Evolutionary conservation across 1,140 invertebrate genomes (phyloP), one percentile per base, ranked within the genome.

Genomic region (Ceratina calcarata): DNA sequence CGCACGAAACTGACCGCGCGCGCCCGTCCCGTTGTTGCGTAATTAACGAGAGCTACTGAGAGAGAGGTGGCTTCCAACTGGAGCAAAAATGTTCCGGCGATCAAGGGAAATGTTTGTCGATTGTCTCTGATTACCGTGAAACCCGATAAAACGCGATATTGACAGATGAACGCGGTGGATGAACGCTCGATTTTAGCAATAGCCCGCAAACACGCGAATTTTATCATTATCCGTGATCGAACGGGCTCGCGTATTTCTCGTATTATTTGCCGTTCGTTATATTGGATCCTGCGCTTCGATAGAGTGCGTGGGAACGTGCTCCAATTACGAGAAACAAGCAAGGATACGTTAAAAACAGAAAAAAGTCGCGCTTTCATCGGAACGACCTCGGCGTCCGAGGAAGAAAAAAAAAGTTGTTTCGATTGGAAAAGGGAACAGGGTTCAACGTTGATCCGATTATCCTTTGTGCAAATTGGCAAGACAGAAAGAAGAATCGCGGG

Each of bases 11-110:
- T 64, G 57, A 78, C 71, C 65, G 37, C 45, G 55, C 10, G 58
- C 27, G 45, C 61, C 22, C n/a, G 27, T 4, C 2, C 27, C 27
- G 27, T 32, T 24, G 72, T 85, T 85, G 68, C 83, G 37, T 78
- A 81, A 85, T 49, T 57, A 24, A 60, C 45, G 66, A 7, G 53
- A n/a, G n/a, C n/a, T n/a, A n/a, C n/a, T n/a, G n/a, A 55, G 18
- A 55, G 24, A 16, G 18, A 4, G 16, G 16, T 1, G 16, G 22
- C 60, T 61, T n/a, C 12, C 24, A n/a, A 27, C 24, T 2, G 15
- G 10, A 6, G 13, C 12, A 8, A 20, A 16, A 24, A 3, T 61
- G 12, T n/a, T 18, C n/a, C 22, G 12, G 22, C 0, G n/a, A 12
- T 22, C n/a, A 20, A 58, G 57, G 22, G 12, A 58, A 27, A 61